These are phyloP conservation scores for Erpobdella octoculata DNA, from an alignment of 2,888 invertebrate species.

Conservation along the genomic window DNA sequence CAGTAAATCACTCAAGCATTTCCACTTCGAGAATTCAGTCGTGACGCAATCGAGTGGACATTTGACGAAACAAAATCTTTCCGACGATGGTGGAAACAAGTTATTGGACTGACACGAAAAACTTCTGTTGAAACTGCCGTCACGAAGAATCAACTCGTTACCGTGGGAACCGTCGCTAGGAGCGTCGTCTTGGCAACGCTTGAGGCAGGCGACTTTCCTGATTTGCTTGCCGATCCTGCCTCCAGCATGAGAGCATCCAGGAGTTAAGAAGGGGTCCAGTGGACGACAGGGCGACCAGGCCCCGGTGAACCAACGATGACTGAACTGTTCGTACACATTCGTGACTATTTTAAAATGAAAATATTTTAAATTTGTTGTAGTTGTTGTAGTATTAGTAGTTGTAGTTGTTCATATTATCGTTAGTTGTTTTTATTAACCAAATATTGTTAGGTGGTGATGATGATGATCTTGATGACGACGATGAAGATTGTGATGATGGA, in stretches of 20 bases:
- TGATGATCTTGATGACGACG: too few species aligned
- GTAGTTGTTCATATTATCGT: too few species aligned
- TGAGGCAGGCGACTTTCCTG: not conserved
- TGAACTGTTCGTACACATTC: not conserved
- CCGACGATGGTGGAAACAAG: slow-evolving; percentile 31
- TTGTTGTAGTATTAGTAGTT: too few species aligned
- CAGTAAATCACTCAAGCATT: not conserved
- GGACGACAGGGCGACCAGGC: slow-evolving; percentile 21
- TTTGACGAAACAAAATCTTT: slow-evolving; percentile 32
- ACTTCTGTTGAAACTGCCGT: too few species aligned
- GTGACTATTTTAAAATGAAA: not conserved
- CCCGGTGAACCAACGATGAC: slow-evolving; percentile 25
- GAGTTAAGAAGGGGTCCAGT: not conserved
- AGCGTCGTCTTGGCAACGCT: not conserved
- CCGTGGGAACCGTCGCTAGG: not conserved
- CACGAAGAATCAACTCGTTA: too few species aligned
- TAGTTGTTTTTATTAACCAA: too few species aligned
- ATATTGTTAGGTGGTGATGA: too few species aligned
- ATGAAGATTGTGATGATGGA: too few species aligned
- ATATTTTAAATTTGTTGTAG: too few species aligned
- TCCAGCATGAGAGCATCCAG: not conserved
- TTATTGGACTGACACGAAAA: not conserved
- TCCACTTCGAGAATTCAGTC: slow-evolving; percentile 34
- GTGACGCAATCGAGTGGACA: slow-evolving; percentile 36
- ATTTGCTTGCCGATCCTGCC: not conserved